Base-by-base conservation (phyloP, 2,888 invertebrate species). In the Drosophila anceps region DNA sequence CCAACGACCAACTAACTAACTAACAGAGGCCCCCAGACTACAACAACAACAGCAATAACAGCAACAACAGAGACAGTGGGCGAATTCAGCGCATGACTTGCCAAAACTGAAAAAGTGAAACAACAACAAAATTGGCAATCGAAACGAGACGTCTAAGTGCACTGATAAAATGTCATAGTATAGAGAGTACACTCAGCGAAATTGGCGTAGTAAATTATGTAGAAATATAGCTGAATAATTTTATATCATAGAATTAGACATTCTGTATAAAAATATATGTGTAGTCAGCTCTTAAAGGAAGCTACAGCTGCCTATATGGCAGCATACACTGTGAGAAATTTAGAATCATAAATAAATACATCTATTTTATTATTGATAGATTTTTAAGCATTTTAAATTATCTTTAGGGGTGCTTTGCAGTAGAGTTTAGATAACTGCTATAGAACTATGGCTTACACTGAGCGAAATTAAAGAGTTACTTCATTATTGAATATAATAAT, bases 81-180 rank as follows among this genome's bases (percentile, higher is more conserved):
- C 51, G 43, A 67, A 15, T 53, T 35, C 50, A 31, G 24, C 58
- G 8, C 67, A 64, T 71, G 79, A 78, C 79, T 78, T 70, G 79
- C 44, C 79, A 61, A 63, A 70, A 57, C 37, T 15, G n/a, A 48
- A 27, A 10, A n/a, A 24, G 24, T 10, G 35, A 39, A 29, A 48
- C 24, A 53, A 61, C 48, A 63, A 39, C 31, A 48, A 67, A 77
- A 78, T 65, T 76, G 76, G 76, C 50, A 65, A 50, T 63, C 64
- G 54, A 46, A 24, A 35, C 24, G 8, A 37, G 54, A 31, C 54
- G 44, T 18, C 35, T 44, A 54, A 67, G n/a, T 58, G 71, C 64
- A 54, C 31, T 58, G 57, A 72, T 55, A 65, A 63, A 59, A 33
- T 72, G 60, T 18, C 12, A 44, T 7, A n/a, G 18, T n/a, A 29